These are phyloP conservation scores for Eubasilissa regina DNA, from an alignment of 1,140 invertebrate species.

Conservation along the genomic window DNA sequence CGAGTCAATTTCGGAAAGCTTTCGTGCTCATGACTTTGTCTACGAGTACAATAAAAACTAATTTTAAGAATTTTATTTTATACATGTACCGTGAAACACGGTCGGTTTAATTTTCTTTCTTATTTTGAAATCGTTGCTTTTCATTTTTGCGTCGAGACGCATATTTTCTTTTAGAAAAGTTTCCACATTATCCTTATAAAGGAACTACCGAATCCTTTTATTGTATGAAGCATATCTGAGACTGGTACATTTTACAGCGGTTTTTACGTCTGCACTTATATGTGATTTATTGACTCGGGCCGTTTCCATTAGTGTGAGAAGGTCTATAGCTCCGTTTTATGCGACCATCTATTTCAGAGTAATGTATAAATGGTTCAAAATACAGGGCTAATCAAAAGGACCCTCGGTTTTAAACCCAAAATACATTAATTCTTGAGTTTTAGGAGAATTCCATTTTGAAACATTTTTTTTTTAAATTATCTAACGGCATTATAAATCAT, in stretches of 20 bases:
- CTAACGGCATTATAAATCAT: too few relatives aligned
- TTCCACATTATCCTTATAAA: conserved; percentile 17
- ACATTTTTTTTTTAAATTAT: too few relatives aligned
- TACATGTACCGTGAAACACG: background rate
- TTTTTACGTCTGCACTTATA: conserved; percentile 50
- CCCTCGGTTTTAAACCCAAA: too few relatives aligned
- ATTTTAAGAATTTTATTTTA: too few relatives aligned
- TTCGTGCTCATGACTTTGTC: background rate
- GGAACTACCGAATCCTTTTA: conserved; percentile 13
- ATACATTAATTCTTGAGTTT: too few relatives aligned
- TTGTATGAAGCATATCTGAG: conserved; percentile 20
- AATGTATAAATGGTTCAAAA: background rate
- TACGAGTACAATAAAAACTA: too few relatives aligned
- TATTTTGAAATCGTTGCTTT: conserved; percentile 1
- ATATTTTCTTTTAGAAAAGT: background rate
- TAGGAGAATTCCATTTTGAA: too few relatives aligned
- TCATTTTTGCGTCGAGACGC: background rate
- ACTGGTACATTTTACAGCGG: conserved; percentile 43
- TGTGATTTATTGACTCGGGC: conserved; percentile 46
- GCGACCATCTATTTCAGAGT: background rate
- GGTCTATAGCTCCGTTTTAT: conserved; percentile 37
- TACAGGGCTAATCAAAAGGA: background rate
- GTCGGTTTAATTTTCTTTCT: background rate
- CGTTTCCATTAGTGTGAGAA: conserved; percentile 47
- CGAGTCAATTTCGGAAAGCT: too few relatives aligned